A percentile compares a stretch with the other conserved stretches of the same genome.
Evolutionary conservation across 2,113 vertebrate genomes (phyloP).

Genomic region (Benitochromis conjunctus): DNA sequence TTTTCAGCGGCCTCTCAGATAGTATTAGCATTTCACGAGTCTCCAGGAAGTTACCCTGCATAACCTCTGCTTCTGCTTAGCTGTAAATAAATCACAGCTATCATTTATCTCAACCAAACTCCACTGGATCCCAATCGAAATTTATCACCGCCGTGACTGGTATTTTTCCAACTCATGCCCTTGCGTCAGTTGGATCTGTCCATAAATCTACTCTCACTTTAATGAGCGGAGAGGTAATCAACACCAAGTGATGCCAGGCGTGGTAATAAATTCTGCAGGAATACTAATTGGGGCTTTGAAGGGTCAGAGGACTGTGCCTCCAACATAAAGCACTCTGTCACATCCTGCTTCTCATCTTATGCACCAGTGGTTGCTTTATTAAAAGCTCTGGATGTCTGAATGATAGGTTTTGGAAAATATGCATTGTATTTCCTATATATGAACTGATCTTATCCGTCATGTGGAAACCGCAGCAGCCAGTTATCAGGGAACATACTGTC

Average conservation of each 20-base stretch:
- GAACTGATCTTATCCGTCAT: background rate
- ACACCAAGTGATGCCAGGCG: conserved; percentile 48
- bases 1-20: background rate
- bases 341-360: background rate
- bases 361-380: background rate
- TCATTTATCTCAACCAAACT: background rate
- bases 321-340: conserved; percentile 46
- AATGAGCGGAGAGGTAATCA: conserved; percentile 59
- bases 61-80: background rate
- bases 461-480: background rate
- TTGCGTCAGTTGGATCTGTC: conserved; percentile 28
- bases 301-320: conserved; percentile 42
- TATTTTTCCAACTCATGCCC: background rate
- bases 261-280: conserved; percentile 45
- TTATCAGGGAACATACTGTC: conserved; percentile 5
- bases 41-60: background rate
- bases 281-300: conserved; percentile 55
- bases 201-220: conserved; percentile 44
- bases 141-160: background rate
- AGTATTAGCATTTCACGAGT: background rate
- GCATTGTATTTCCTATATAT: background rate
- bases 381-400: background rate
- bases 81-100: background rate
- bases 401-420: background rate
- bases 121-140: background rate